These are phyloP conservation scores for Nycticryphes semicollaris DNA, from an alignment of 2,113 vertebrate genomes.

Conservation along the genomic window DNA sequence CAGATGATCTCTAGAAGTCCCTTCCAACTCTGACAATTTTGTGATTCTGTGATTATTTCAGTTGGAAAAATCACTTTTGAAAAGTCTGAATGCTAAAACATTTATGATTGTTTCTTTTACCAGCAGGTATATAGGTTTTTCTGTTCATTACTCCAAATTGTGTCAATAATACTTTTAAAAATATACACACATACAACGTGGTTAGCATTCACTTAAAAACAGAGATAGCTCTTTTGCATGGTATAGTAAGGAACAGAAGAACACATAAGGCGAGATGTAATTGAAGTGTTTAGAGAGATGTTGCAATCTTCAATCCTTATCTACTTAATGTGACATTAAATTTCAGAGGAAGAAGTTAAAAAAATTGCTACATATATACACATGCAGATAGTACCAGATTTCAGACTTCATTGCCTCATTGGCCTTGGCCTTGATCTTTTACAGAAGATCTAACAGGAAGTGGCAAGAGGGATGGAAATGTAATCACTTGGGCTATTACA, in stretches of 20 bases:
- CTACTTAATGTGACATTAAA: background rate
- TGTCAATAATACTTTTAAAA: background rate
- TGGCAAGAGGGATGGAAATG: conserved; percentile 50
- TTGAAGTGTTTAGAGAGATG: background rate
- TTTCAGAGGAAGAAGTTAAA: background rate
- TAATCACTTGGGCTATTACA: conserved; percentile 53
- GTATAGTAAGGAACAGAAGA: background rate
- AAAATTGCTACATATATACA: background rate
- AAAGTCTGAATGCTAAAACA: background rate
- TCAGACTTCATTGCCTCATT: background rate
- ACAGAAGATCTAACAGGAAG: conserved; percentile 42
- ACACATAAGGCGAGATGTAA: background rate
- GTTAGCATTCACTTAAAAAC: background rate
- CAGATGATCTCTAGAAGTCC: too few relatives aligned
- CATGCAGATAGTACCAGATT: background rate
- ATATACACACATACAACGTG: fast-evolving
- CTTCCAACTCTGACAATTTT: too few relatives aligned
- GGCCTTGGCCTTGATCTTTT: conserved; percentile 5
- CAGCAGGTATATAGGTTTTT: background rate
- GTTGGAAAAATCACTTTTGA: background rate
- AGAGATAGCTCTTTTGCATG: background rate
- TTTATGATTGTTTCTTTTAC: background rate
- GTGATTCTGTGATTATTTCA: background rate
- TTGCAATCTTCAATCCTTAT: background rate
- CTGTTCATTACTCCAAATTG: background rate